A percentile compares a stretch with the other conserved stretches of the same genome.
These are phyloP conservation scores for Eremobia ochroleuca DNA, from an alignment of 2,888 invertebrate species.

Conservation along the genomic window DNA sequence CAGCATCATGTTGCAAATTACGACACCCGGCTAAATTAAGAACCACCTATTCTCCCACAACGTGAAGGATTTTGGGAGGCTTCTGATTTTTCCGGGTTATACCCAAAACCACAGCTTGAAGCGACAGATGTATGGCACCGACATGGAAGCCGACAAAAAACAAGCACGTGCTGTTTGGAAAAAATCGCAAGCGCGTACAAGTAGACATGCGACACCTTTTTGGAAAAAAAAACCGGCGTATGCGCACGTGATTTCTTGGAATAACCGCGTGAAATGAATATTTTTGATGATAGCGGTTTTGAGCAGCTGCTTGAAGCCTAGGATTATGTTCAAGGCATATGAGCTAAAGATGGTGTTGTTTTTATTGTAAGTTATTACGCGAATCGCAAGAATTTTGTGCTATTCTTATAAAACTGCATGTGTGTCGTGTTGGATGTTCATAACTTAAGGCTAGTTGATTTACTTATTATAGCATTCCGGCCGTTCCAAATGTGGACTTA, in stretches of 20 bases:
- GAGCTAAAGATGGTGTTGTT: slow-evolving; percentile 11
- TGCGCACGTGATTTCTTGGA: slow-evolving; percentile 82
- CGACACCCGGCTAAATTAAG: slow-evolving; percentile 70
- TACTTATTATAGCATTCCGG: neutral
- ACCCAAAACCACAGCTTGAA: slow-evolving; percentile 87
- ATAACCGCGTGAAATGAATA: slow-evolving; percentile 80
- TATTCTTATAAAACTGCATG: neutral
- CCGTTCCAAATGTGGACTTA: neutral
- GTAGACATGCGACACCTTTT: slow-evolving; percentile 84
- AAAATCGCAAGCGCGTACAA: slow-evolving; percentile 90
- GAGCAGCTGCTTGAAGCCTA: slow-evolving; percentile 71
- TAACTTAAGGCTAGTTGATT: neutral
- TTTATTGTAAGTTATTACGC: slow-evolving; percentile 7
- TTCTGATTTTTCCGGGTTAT: slow-evolving; percentile 63
- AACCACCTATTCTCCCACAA: slow-evolving; percentile 16
- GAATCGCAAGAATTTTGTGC: slow-evolving; percentile 9
- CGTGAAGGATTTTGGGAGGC: slow-evolving; percentile 5
- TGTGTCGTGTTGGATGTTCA: neutral
- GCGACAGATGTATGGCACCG: slow-evolving; percentile 88
- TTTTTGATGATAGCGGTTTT: slow-evolving; percentile 74
- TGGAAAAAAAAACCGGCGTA: slow-evolving; percentile 73
- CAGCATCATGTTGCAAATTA: slow-evolving; percentile 89
- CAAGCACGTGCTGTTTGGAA: slow-evolving; percentile 84
- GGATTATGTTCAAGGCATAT: slow-evolving; percentile 41
- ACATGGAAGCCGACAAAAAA: slow-evolving; percentile 86